phyloP scores from a whole-genome alignment of 1,140 invertebrate species.

The Drosophila neocordata region DNA sequence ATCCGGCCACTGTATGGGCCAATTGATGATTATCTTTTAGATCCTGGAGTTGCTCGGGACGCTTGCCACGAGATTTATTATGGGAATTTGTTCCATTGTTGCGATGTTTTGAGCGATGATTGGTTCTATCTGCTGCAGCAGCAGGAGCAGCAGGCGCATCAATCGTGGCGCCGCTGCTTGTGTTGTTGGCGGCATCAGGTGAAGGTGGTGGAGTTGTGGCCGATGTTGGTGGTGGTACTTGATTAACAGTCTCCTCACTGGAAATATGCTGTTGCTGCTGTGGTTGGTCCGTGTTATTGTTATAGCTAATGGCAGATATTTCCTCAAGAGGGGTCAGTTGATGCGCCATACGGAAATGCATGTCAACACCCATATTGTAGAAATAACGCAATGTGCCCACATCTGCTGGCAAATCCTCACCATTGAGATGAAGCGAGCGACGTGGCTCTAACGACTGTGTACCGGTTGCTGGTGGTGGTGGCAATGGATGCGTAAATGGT shows the following conservation, averaged over 20 bases:
- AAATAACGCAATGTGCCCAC: conserved; percentile 86
- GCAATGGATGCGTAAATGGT: background rate
- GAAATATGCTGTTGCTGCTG: conserved; percentile 3
- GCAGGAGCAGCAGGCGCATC: conserved; percentile 1
- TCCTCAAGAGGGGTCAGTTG: conserved; percentile 41
- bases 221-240: background rate
- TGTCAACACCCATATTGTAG: conserved; percentile 87
- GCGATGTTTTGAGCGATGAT: conserved; percentile 26
- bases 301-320: background rate
- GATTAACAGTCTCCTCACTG: conserved; percentile 13
- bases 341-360: conserved; percentile 67
- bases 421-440: conserved; percentile 83
- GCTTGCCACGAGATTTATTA: conserved; percentile 37
- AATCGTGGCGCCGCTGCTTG: background rate
- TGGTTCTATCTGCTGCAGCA: background rate
- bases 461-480: conserved; percentile 12
- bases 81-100: conserved; percentile 13
- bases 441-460: conserved; percentile 56
- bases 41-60: conserved; percentile 51
- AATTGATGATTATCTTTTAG: conserved; percentile 34
- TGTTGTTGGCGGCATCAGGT: conserved; percentile 39
- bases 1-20: conserved; percentile 9
- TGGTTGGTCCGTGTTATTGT: conserved; percentile 59
- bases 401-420: conserved; percentile 86
- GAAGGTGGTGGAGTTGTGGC: conserved; percentile 45